Evolutionary conservation across 2,888 invertebrate species (phyloP), one percentile per base, ranked within the genome.

Genomic region (Polydrusus cervinus): DNA sequence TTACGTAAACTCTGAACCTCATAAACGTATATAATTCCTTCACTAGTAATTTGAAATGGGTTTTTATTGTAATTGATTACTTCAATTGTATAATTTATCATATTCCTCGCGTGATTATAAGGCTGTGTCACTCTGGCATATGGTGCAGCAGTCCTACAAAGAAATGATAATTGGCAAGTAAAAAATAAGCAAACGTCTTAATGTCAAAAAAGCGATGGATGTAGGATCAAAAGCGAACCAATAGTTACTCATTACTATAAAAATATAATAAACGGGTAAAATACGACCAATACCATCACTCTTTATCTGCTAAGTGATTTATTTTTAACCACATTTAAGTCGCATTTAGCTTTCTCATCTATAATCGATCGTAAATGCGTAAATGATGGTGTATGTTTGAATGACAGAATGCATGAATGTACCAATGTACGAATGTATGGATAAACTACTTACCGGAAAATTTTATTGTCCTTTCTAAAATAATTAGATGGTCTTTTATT

Each of bases 11-110:
- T 85, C 1, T 85, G 81, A 8, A 87, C 83, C 82, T 91, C 87
- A 13, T 86, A 84, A 0, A 92, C 90, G 82, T 88, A 92, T 25
- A 92, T 81, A 77, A 92, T 92, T 7, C 92, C 92, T 45, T 88
- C 89, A 11, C 83, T 80, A 0, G 92, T 92, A 9, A 92, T 86
- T 49, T 87, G 88, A 81, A 91, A 91, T 16, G 73, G 72, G 9
- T 89, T 89, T 13, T 82, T 83, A 47, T 78, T 75, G n/a, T 25
- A 62, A 14, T 75, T 78, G 8, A 64, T 40, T 18, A 74, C 78
- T 8, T 71, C 72, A 49, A 83, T 76, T 14, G 55, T 67, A 70
- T 82, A 85, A 70, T 82, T 55, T 61, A 75, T 62, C 73, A 78
- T 76, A 16, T 78, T 79, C 11, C 81, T 81, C n/a, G 18, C 9